These are phyloP conservation scores for Branchipolynoe longqiensis DNA, from an alignment of 2,888 invertebrate species.

Conservation along the genomic window DNA sequence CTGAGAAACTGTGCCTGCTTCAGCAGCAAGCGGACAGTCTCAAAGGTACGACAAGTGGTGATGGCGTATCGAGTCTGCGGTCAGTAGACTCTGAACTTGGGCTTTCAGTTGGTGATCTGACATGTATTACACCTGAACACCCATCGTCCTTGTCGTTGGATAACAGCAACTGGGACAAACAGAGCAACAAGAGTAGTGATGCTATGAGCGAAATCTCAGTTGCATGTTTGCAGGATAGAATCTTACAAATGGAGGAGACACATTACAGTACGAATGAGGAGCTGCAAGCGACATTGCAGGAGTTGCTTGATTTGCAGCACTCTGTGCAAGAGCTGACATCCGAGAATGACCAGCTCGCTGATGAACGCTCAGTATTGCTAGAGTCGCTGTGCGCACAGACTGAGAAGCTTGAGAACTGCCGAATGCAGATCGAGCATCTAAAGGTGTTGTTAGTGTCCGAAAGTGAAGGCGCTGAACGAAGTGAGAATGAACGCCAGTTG, in stretches of 20 bases:
- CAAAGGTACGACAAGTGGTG: slow-evolving; percentile 24
- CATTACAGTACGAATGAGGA: slow-evolving; percentile 85
- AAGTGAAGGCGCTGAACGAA: slow-evolving; percentile 77
- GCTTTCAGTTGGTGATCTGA: slow-evolving; percentile 73
- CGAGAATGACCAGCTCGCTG: slow-evolving; percentile 92
- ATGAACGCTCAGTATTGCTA: slow-evolving; percentile 93
- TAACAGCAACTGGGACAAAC: slow-evolving; percentile 89
- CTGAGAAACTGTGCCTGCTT: slow-evolving; percentile 81
- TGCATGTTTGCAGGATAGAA: slow-evolving; percentile 94
- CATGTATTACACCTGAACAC: slow-evolving; percentile 74
- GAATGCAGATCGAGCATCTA: slow-evolving; percentile 91
- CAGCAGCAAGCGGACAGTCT: slow-evolving; percentile 64
- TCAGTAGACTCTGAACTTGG: slow-evolving; percentile 74
- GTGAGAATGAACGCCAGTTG: slow-evolving; percentile 85
- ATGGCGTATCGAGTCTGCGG: slow-evolving; percentile 2
- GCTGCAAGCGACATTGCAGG: slow-evolving; percentile 93
- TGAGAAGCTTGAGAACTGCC: slow-evolving; percentile 93
- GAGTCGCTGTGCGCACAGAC: slow-evolving; percentile 96
- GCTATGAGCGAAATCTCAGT: slow-evolving; percentile 90
- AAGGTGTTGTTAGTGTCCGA: slow-evolving; percentile 86
- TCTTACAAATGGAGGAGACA: slow-evolving; percentile 95
- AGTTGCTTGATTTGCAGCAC: slow-evolving; percentile 91
- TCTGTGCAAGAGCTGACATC: slow-evolving; percentile 92
- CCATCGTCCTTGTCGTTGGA: slow-evolving; percentile 74
- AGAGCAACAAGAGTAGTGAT: slow-evolving; percentile 88